These are phyloP conservation scores for Tapirus indicus DNA, from an alignment of 2,797 vertebrate species.

Conservation along the genomic window DNA sequence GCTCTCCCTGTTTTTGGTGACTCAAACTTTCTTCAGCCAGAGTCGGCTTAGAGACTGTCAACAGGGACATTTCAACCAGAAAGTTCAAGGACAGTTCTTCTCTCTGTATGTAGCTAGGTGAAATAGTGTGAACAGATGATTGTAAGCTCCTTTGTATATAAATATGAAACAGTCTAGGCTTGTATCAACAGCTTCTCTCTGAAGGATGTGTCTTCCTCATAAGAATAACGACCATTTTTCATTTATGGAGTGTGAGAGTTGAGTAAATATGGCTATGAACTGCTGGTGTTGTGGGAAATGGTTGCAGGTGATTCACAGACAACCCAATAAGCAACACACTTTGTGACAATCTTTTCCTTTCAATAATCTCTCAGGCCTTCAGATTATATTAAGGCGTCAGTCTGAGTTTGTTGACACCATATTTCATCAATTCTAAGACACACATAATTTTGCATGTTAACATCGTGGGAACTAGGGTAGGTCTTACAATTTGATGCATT, in stretches of 20 bases:
- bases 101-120: conserved; percentile 17
- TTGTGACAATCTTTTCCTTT: not conserved
- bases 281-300: conserved; percentile 10
- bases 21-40: conserved; percentile 66
- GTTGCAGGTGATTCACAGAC: not conserved
- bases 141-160: conserved; percentile 11
- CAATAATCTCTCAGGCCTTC: conserved; percentile 16
- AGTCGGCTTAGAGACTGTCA: conserved; percentile 62
- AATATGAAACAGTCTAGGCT: conserved; percentile 47
- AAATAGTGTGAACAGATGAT: conserved; percentile 62
- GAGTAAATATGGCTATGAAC: not conserved
- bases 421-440: not conserved
- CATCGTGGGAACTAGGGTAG: not conserved
- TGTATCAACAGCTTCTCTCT: conserved; percentile 46
- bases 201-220: conserved; percentile 60
- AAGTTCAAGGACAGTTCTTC: conserved; percentile 60
- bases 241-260: conserved; percentile 40
- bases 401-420: not conserved
- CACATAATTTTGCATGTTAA: not conserved
- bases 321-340: not conserved
- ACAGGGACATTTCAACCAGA: conserved; percentile 56
- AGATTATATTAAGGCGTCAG: not conserved
- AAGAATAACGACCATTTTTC: conserved; percentile 55
- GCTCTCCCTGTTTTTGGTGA: conserved; percentile 29
- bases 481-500: not conserved